Conservation (phyloP, 2,113 vertebrate genomes). For the Sapajus apella region DNA sequence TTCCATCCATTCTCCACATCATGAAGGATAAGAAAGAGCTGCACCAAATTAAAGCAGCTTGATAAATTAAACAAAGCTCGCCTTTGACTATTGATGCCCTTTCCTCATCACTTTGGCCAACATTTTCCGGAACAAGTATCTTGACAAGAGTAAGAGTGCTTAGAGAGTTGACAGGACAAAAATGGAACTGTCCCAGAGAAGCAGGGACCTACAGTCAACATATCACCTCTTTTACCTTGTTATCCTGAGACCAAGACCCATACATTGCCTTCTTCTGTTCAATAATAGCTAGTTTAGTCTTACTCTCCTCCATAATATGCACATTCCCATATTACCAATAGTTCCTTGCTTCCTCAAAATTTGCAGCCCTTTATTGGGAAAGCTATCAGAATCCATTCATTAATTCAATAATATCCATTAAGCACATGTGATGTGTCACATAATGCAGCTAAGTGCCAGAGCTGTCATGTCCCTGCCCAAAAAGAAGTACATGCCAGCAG, state of each 20-base stretch:
- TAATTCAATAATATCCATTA: neutral
- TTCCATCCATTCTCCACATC: fast-evolving
- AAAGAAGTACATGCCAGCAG: neutral
- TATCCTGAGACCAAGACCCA: neutral
- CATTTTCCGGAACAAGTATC: neutral
- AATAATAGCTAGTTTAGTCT: neutral
- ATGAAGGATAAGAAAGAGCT: neutral
- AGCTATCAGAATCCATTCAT: conserved; percentile 4
- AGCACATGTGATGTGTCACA: neutral
- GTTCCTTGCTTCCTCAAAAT: neutral
- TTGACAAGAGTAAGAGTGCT: neutral
- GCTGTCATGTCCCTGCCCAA: neutral
- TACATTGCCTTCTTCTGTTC: neutral
- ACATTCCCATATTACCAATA: neutral
- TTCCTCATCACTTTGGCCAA: neutral
- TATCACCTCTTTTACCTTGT: neutral
- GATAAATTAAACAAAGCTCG: neutral
- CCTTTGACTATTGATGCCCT: neutral
- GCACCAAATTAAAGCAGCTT: neutral
- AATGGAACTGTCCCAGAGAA: neutral
- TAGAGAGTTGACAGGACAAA: neutral
- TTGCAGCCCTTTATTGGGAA: neutral
- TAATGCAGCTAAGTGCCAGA: neutral
- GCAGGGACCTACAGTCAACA: neutral
- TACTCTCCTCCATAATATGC: neutral